Percentiles rank a stretch among this genome's conserved stretches.
phyloP scores from a whole-genome alignment of 2,888 invertebrate genomes.

The Zygogramma bicolorata region DNA sequence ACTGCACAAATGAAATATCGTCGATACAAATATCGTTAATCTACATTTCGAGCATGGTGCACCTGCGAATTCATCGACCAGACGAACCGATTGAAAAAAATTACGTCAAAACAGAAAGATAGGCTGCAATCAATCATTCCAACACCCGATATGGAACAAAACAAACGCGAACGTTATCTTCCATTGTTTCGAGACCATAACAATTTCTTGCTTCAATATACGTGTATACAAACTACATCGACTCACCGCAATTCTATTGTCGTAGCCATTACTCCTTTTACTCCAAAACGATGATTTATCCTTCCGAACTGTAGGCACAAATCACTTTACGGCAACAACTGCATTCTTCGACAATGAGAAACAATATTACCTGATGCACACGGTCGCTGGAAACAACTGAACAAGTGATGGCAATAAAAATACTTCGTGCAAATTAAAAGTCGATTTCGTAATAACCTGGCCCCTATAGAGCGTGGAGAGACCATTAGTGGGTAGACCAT shows the following conservation, averaged over 20 bases:
- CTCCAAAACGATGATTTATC: background rate
- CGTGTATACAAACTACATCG: background rate
- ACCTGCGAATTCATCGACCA: background rate
- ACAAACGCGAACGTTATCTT: background rate
- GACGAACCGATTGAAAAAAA: background rate
- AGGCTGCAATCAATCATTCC: background rate
- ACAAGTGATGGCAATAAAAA: slow-evolving; percentile 15
- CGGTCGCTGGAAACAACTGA: slow-evolving; percentile 8
- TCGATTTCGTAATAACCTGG: slow-evolving; percentile 22
- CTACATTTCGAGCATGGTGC: background rate
- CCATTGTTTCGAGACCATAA: background rate
- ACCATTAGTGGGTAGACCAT: slow-evolving; percentile 18
- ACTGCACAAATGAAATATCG: background rate
- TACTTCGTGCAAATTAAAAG: slow-evolving; percentile 10
- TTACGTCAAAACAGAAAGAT: background rate
- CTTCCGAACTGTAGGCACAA: background rate
- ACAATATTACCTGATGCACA: background rate
- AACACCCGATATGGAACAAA: background rate
- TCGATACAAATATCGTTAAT: background rate
- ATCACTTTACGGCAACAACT: slow-evolving; percentile 1
- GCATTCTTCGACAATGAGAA: slow-evolving; percentile 1
- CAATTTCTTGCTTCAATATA: background rate
- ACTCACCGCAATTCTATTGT: background rate
- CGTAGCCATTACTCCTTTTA: background rate
- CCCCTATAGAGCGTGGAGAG: slow-evolving; percentile 16